These are phyloP conservation scores for Enhydra lutris DNA, from an alignment of 2,113 vertebrate species.

Conservation along the genomic window DNA sequence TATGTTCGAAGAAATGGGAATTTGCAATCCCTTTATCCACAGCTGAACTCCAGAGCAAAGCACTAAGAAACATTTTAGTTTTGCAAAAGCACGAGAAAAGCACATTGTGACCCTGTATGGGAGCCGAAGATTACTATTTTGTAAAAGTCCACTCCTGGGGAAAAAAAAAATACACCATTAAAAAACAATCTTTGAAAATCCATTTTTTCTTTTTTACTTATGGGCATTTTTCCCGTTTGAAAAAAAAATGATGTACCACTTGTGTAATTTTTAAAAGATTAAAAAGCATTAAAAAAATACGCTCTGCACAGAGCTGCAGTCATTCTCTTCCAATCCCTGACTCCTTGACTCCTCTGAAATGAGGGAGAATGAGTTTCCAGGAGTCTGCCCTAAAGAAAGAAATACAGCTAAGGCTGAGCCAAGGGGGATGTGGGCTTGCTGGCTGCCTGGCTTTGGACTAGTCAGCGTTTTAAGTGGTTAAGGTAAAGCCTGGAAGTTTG, in stretches of 20 bases:
- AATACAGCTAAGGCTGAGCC: not conserved
- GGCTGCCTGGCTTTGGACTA: not conserved
- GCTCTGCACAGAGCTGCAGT: not conserved
- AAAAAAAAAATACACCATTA: not conserved
- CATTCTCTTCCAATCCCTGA: not conserved
- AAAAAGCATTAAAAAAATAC: not conserved
- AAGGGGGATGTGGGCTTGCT: too few relatives aligned
- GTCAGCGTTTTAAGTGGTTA: not conserved
- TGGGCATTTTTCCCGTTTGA: conserved; percentile 10
- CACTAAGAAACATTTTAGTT: not conserved
- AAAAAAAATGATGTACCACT: conserved; percentile 3
- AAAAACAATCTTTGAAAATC: conserved; percentile 28
- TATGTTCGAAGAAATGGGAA: not conserved
- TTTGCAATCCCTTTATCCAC: not conserved
- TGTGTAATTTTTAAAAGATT: conserved; percentile 43
- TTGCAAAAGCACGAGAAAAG: not conserved
- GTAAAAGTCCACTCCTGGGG: not conserved
- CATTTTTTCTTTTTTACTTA: not conserved
- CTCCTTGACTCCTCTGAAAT: not conserved
- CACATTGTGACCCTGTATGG: not conserved
- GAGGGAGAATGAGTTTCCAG: not conserved
- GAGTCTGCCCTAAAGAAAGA: not conserved
- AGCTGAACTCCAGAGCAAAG: not conserved
- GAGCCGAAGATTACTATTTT: not conserved
- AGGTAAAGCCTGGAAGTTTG: not conserved